Conservation (phyloP, 2,888 invertebrate species). For the Gastracanthus pulcherrimus region DNA sequence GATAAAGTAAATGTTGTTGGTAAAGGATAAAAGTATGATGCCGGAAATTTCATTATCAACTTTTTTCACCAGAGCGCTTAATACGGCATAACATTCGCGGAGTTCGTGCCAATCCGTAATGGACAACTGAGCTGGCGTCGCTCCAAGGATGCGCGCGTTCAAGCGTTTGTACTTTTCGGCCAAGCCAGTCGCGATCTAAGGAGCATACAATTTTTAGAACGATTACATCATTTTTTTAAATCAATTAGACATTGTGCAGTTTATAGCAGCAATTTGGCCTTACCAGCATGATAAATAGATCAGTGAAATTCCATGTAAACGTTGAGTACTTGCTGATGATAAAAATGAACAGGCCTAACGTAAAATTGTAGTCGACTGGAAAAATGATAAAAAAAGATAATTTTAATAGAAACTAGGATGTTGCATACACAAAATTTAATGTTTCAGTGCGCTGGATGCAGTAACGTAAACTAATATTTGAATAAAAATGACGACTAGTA, state of each 20-base stretch:
- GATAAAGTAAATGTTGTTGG: constrained; percentile 86
- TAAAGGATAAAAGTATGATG: constrained; percentile 83
- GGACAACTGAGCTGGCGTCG: constrained; percentile 74
- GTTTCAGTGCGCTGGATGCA: too few species aligned
- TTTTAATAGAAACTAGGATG: too few species aligned
- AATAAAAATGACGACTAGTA: too few species aligned
- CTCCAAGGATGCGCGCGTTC: constrained; percentile 78
- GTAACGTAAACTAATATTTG: too few species aligned
- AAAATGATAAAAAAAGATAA: too few species aligned
- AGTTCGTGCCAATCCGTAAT: constrained; percentile 80
- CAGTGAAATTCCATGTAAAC: constrained; percentile 86
- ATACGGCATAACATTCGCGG: constrained; percentile 83
- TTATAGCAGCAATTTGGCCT: constrained; percentile 69
- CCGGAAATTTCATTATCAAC: constrained; percentile 82
- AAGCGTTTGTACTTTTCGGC: constrained; percentile 83
- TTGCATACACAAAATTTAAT: too few species aligned
- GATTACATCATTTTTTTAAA: too few species aligned
- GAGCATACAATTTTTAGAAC: too few species aligned
- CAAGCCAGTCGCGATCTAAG: constrained; percentile 78
- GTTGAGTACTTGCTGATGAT: constrained; percentile 82
- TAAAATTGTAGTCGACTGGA: constrained; percentile 69
- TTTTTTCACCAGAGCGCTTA: constrained; percentile 81
- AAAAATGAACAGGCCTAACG: constrained; percentile 70
- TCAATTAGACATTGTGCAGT: too few species aligned
- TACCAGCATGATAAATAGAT: constrained; percentile 85